Evolutionary conservation across 2,113 vertebrate species (phyloP), one percentile per base, ranked within the genome.

Genomic region (Alligator mississippiensis): DNA sequence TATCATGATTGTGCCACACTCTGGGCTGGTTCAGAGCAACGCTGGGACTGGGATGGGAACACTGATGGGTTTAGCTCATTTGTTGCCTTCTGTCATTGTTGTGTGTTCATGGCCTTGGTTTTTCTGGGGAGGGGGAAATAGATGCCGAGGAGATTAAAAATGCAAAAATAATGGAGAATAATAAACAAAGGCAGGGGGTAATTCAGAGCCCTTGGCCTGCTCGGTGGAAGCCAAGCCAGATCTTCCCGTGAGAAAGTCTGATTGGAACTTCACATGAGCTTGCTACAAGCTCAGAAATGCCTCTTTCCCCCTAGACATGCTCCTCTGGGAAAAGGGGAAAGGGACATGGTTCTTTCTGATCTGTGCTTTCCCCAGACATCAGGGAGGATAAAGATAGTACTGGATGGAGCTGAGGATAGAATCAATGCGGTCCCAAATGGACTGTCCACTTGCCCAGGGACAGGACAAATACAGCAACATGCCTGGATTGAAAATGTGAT

Each of bases 201-300:
- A 80, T 70, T 84, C 21, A 66, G 87, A 82, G 25, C 30, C 13
- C n/a, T 59, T 75, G 11, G 5, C 21, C 34, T 88, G 30, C 79
- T 63, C 13, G 61, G 76, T 79, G 4, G 19, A 86, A 79, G 70
- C 76, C 68, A 70, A 95, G 83, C 4, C 87, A 8, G 25, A 76
- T 96, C 85, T 98, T 97, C 93, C 94, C 85, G 1, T 96, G 97
- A 97, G 97, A 97, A 97, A 97, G 86, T 87, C 62, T 21, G 68
- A 11, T 9, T 9, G 70, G 62, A 72, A 28, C 62, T 92, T 87
- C 80, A 62, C 93, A 10, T 2, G 81, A 89, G 55, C 5, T 14
- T 82, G 57, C 84, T 47, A 75, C 34, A 68, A 93, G 25, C 38
- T 75, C 80, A 25, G 84, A 94, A 82, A 91, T 85, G 80, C 88